Evolutionary conservation across 2,113 vertebrate genomes (phyloP), one percentile per base, ranked within the genome.

Genomic region (Tinamus guttatus): DNA sequence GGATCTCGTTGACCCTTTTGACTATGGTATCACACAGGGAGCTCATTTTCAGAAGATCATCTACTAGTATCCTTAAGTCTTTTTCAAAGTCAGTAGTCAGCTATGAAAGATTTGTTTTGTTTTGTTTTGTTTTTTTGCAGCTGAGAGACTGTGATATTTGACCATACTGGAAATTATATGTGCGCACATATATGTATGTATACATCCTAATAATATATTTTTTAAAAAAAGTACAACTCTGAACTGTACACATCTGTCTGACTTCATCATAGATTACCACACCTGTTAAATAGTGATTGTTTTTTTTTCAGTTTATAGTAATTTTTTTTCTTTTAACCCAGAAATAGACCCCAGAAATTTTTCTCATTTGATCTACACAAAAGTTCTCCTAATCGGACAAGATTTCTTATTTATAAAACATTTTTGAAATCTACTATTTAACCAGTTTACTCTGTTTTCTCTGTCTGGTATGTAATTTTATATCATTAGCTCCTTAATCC

Each of bases 151-250:
- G 20, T 18, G 58, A 12, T 4, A 43, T 63, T 24, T n/a, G 10
- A 4, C 16, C 24, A 34, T 14, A 19, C 0, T 40, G 12, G 43
- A 75, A 45, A 5, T 21, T 69, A 60, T n/a, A 60, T 60, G n/a
- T 24, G 5, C 28, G 27, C 4, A 17, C n/a, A 22, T 65, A 40
- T 54, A 19, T 32, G 16, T 62, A n/a, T 45, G 2, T 24, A 30
- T 45, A 65, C 28, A 15, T 7, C 2, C 27, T 58, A 47, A 6
- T 62, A 32, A 65, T 22, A 49, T n/a, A n/a, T n/a, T n/a, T n/a
- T 0, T 3, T 0, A 3, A 6, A 0, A 7, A 54, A 51, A 54
- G 32, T 20, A 5, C 38, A 12, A 2, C 1, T 40, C 56, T 74
- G 47, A 21, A 38, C 19, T 74, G 43, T 24, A 34, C 22, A 49